Conservation (phyloP, 2,888 invertebrate genomes). For the Ceramica pisi region DNA sequence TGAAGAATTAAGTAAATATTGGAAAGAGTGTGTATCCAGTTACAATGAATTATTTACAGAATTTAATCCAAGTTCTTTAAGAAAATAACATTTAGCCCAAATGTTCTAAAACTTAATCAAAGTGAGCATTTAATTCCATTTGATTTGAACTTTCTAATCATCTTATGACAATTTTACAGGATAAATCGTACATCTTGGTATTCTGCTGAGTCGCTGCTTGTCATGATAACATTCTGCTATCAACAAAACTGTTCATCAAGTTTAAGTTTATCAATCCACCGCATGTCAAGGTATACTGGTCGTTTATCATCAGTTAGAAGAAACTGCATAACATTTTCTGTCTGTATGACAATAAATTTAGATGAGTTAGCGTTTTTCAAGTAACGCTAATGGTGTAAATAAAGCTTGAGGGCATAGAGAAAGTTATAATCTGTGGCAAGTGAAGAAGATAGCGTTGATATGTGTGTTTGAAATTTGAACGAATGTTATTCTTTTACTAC, state of each 20-base stretch:
- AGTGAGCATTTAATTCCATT: neutral
- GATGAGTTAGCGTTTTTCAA: constrained; percentile 54
- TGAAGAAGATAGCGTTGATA: neutral
- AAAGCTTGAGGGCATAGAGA: constrained; percentile 39
- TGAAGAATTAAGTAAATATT: no score
- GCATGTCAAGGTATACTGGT: neutral
- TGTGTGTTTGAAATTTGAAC: neutral
- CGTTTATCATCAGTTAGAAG: constrained; percentile 4
- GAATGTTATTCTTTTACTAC: no score
- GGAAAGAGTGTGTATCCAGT: no score
- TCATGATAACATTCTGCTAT: neutral
- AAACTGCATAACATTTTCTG: constrained; percentile 7
- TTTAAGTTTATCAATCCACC: neutral
- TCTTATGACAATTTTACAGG: neutral
- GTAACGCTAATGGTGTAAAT: constrained; percentile 34
- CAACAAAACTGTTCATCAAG: neutral
- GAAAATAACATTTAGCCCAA: neutral
- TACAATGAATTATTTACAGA: neutral
- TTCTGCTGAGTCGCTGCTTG: neutral
- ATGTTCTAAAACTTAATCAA: neutral
- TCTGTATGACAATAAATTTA: constrained; percentile 42
- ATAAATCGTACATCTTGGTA: neutral
- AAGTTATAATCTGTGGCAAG: constrained; percentile 17
- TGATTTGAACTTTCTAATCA: constrained; percentile 36
- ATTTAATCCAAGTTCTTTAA: neutral